Base-by-base conservation (phyloP, 2,888 invertebrate genomes). In the Magallana nippona region DNA sequence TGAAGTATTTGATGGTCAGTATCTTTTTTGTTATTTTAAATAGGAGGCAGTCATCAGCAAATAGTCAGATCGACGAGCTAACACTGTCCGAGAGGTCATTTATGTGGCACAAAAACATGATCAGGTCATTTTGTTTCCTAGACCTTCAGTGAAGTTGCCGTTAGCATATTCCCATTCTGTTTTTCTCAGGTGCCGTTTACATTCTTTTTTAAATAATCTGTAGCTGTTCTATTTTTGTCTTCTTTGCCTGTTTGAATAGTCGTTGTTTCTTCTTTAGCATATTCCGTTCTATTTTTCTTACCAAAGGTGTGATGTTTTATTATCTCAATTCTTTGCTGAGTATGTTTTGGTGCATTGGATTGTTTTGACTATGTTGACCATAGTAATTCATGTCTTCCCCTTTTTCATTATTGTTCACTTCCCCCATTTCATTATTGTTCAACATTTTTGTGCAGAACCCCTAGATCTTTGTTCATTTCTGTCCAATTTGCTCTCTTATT, bases 401-500 rank as follows among this genome's bases (percentile, higher is more conserved):
- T n/a, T 56, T 78, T 22, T 60, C 79, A 22, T 58, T 78, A n/a
- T n/a, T n/a, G n/a, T n/a, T n/a, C n/a, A n/a, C n/a, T n/a, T n/a
- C n/a, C n/a, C n/a, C n/a, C n/a, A n/a, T n/a, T n/a, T n/a, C n/a
- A n/a, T n/a, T n/a, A n/a, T n/a, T n/a, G n/a, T n/a, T n/a, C n/a
- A 62, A 58, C 19, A 10, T 15, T 62, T 22, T 15, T 79, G 8
- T 62, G 32, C 17, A 63, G 56, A 55, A 55, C 22, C 3, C n/a
- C 44, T 19, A 79, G 79, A 56, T 83, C 78, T 17, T 62, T 77
- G 17, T 83, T 56, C 10, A 83, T 77, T 10, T 78, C 13, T 1
- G 82, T 71, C 87, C 83, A 87, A 71, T 86, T 84, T 32, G 84
- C 84, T 62, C 82, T 85, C 2, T 62, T 79, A 78, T 79, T 83